Evolutionary conservation across 1,140 invertebrate species (phyloP).

Genomic region (Drosophila tristis): DNA sequence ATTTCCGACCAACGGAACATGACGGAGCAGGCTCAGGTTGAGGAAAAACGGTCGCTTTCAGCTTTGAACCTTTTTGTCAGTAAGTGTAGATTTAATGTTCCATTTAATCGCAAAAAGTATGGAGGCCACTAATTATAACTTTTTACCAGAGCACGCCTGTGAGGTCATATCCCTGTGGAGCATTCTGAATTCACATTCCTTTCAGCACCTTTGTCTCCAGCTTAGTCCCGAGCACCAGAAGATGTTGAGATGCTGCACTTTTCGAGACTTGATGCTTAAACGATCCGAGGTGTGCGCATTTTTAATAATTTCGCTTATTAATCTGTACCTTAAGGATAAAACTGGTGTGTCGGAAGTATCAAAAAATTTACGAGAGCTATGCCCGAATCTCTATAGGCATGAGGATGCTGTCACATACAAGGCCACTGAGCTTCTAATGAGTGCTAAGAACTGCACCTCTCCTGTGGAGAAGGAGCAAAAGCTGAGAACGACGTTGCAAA

Average conservation of each 20-base stretch:
- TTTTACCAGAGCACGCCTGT: slow-evolving; percentile 87
- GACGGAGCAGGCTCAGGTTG: slow-evolving; percentile 83
- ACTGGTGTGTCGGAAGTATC: slow-evolving; percentile 97
- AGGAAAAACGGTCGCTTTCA: slow-evolving; percentile 91
- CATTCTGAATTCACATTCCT: slow-evolving; percentile 96
- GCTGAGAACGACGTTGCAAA: slow-evolving; percentile 91
- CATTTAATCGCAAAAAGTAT: neutral
- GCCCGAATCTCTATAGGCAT: slow-evolving; percentile 96
- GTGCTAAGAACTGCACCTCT: slow-evolving; percentile 89
- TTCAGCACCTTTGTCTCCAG: slow-evolving; percentile 91
- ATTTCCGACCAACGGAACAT: slow-evolving; percentile 82
- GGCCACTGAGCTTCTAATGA: slow-evolving; percentile 95
- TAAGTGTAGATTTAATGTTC: slow-evolving; percentile 40
- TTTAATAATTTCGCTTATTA: slow-evolving; percentile 91
- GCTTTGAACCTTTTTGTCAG: slow-evolving; percentile 91
- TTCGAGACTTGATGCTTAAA: slow-evolving; percentile 92
- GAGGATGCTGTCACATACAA: slow-evolving; percentile 98
- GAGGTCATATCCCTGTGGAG: slow-evolving; percentile 98
- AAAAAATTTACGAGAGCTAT: slow-evolving; percentile 93
- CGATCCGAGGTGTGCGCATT: slow-evolving; percentile 92
- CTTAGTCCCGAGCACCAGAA: slow-evolving; percentile 87
- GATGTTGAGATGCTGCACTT: slow-evolving; percentile 86
- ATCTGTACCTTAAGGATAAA: slow-evolving; percentile 96
- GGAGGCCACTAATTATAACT: neutral
- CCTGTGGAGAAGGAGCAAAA: slow-evolving; percentile 89